These are phyloP conservation scores for Apeltes quadracus DNA, from an alignment of 2,113 vertebrate genomes.

Conservation along the genomic window DNA sequence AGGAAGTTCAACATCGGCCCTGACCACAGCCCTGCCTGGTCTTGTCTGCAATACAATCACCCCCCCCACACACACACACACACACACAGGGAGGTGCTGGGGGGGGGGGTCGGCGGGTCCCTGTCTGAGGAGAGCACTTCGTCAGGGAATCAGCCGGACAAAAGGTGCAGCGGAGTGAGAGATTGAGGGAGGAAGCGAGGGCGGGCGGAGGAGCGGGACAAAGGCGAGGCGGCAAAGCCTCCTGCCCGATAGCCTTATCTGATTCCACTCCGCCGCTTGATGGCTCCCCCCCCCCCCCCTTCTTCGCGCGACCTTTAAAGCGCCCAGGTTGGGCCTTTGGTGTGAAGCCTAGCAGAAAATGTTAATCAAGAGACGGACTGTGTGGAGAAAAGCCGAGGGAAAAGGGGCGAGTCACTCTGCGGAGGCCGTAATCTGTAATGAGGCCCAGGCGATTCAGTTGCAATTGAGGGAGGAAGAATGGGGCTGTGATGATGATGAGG, in stretches of 20 bases:
- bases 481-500: slow-evolving; percentile 74
- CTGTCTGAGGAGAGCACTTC: slow-evolving; percentile 67
- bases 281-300: slow-evolving; percentile 67
- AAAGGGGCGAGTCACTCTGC: slow-evolving; percentile 73
- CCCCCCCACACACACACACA: slow-evolving; percentile 12
- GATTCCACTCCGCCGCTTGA: slow-evolving; percentile 84
- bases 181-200: slow-evolving; percentile 88
- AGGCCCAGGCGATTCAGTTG: slow-evolving; percentile 76
- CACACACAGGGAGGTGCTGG: slow-evolving; percentile 22
- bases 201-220: slow-evolving; percentile 87
- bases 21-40: slow-evolving; percentile 3
- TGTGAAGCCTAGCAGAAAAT: slow-evolving; percentile 85
- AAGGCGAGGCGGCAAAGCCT: slow-evolving; percentile 86
- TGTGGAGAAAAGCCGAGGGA: slow-evolving; percentile 67
- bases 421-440: slow-evolving; percentile 75
- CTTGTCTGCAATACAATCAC: background rate
- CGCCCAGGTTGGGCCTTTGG: slow-evolving; percentile 85
- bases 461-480: slow-evolving; percentile 75
- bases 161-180: slow-evolving; percentile 96
- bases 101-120: slow-evolving; percentile 58
- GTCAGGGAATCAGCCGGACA: slow-evolving; percentile 89
- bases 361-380: slow-evolving; percentile 81
- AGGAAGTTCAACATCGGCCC: slow-evolving; percentile 34
- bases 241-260: slow-evolving; percentile 89
- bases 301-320: slow-evolving; percentile 75